Evolutionary conservation across 2,113 vertebrate genomes (phyloP), one percentile per base, ranked within the genome.

Genomic region (Neomonachus schauinslandi): DNA sequence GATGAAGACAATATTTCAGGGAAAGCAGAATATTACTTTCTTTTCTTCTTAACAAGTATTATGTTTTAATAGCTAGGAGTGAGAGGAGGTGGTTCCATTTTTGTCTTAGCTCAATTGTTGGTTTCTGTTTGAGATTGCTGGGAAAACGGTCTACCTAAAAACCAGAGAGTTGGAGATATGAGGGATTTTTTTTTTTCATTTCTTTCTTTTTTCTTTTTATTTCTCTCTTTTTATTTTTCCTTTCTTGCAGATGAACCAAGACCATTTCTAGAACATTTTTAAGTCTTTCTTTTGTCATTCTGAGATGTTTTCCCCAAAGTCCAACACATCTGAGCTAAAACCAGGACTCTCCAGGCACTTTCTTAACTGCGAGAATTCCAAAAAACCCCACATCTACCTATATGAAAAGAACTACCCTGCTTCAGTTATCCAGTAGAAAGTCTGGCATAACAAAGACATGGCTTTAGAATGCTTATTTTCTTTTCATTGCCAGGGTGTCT

Each of bases 71-170:
- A 95, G 61, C 81, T 49, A 84, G 49, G 49, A 71, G 16, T n/a
- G 33, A 94, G 85, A 91, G 11, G 28, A 94, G 61, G 57, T 51
- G 46, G 28, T 61, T 95, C 92, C 93, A 67, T 86, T 96, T 92
- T 97, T 94, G 72, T 39, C 4, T 80, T 31, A 92, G 46, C 36
- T 65, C 69, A 81, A 42, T 65, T 79, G 39, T 86, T 84, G 36
- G 51, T 89, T 98, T 93, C 89, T 81, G 57, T 96, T 94, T 89
- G 63, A 77, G n/a, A 83, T 83, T 80, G 36, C 67, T 95, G 57
- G 33, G 13, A 42, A 72, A 97, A 79, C 0, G 36, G 69, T 71
- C 46, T 71, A 76, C 39, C 13, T 91, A 82, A 91, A 96, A 72
- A 46, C 59, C 39, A 12, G 1, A 5, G 26, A 93, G 5, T 28